These are phyloP conservation scores for Stenopsyche tienmushanensis DNA, from an alignment of 1,140 invertebrate genomes.

Conservation along the genomic window DNA sequence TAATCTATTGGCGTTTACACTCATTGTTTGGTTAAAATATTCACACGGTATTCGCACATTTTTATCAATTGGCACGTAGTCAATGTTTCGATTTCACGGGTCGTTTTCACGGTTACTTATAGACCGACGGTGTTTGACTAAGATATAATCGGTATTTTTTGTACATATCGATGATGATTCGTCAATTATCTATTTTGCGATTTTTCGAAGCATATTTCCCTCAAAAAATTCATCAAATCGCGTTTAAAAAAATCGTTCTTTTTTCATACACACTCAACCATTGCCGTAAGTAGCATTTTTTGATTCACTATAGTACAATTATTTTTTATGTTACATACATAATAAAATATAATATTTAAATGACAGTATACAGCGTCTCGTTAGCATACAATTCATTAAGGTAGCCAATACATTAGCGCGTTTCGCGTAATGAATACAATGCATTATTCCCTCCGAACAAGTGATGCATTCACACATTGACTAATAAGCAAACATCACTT, in stretches of 20 bases:
- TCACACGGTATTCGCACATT: not conserved
- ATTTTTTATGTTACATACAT: too few species aligned
- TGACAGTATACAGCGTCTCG: not conserved
- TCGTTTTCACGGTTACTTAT: not conserved
- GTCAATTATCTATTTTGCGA: too few species aligned
- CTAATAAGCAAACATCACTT: conserved; percentile 29
- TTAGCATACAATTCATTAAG: conserved; percentile 25
- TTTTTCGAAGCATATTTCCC: too few species aligned
- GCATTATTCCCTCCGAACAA: conserved; percentile 25
- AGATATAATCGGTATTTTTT: not conserved
- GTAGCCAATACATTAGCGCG: conserved; percentile 13
- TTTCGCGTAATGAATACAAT: conserved; percentile 18
- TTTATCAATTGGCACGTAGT: not conserved
- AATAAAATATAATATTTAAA: too few species aligned
- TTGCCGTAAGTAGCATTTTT: too few species aligned
- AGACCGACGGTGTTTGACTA: not conserved
- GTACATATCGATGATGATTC: too few species aligned
- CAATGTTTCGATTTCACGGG: not conserved
- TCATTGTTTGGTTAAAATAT: not conserved
- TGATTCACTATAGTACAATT: too few species aligned
- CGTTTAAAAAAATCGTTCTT: too few species aligned
- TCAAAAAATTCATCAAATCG: too few species aligned
- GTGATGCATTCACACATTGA: conserved; percentile 25
- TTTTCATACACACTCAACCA: too few species aligned
- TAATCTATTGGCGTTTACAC: not conserved